phyloP scores from a whole-genome alignment of 2,797 vertebrate genomes.

The Xiphorhynchus erythropygius region DNA sequence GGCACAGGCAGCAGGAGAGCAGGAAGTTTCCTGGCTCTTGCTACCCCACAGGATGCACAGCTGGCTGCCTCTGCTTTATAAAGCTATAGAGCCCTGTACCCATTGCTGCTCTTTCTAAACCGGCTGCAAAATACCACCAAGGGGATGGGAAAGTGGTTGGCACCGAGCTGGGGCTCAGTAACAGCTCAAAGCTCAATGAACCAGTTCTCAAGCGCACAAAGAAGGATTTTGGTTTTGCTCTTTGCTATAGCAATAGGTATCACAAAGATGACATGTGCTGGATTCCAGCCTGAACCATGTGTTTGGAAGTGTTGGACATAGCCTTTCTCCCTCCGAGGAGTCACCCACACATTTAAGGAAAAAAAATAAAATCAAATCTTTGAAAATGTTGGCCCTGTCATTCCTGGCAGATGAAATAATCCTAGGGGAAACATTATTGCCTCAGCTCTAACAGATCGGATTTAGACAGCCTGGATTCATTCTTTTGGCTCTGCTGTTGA shows the following conservation, averaged over 20 bases:
- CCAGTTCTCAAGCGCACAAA: rapidly evolving
- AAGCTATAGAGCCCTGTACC: background rate
- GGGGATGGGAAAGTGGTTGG: rapidly evolving
- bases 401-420: conserved; percentile 19
- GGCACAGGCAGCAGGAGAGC: background rate
- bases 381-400: background rate
- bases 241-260: background rate
- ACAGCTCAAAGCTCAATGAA: background rate
- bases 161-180: background rate
- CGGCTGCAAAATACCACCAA: background rate
- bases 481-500: conserved; percentile 50
- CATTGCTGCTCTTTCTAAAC: rapidly evolving
- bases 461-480: background rate
- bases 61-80: background rate
- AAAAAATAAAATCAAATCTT: background rate
- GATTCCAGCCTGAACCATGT: rapidly evolving
- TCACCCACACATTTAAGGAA: background rate
- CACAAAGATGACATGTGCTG: rapidly evolving
- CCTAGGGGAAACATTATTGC: background rate
- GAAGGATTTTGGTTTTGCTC: background rate
- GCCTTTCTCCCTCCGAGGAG: rapidly evolving
- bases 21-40: background rate
- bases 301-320: rapidly evolving
- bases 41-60: rapidly evolving
- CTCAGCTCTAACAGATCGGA: background rate